These are phyloP conservation scores for Heliocidaris erythrogramma DNA, from an alignment of 35 echinoderm and acorn worm species.

Conservation along the genomic window DNA sequence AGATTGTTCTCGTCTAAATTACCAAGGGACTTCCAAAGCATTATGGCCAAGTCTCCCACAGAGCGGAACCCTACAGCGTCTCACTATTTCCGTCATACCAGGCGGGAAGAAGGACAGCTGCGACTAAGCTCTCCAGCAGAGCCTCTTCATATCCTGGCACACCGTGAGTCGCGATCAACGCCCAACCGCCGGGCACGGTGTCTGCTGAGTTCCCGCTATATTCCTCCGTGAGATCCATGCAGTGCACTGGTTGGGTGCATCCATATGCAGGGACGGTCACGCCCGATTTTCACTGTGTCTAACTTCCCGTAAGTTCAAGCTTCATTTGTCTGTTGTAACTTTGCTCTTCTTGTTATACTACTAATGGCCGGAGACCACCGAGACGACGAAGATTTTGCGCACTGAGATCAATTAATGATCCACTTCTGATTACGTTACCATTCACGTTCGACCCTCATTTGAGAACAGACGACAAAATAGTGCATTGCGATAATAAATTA, in stretches of 20 bases:
- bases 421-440: neutral
- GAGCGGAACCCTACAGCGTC: conserved; percentile 51
- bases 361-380: neutral
- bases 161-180: conserved; percentile 31
- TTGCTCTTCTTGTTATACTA: neutral
- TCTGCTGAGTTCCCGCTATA: conserved; percentile 8
- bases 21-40: conserved; percentile 40
- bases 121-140: conserved; percentile 41
- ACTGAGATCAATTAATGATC: neutral
- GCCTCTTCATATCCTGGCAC: conserved; percentile 40
- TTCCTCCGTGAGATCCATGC: conserved; percentile 16
- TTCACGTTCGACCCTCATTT: neutral
- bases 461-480: neutral
- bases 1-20: conserved; percentile 51
- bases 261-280: conserved; percentile 6
- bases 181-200: conserved; percentile 11
- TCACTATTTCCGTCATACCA: conserved; percentile 51
- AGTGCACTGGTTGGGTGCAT: neutral
- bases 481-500: neutral
- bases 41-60: conserved; percentile 51
- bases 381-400: neutral
- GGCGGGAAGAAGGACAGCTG: conserved; percentile 50
- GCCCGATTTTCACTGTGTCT: conserved; percentile 31
- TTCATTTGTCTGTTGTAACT: neutral
- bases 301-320: conserved; percentile 6